Conservation (phyloP, 2,113 vertebrate species). For the Tychaedon coryphoeus region DNA sequence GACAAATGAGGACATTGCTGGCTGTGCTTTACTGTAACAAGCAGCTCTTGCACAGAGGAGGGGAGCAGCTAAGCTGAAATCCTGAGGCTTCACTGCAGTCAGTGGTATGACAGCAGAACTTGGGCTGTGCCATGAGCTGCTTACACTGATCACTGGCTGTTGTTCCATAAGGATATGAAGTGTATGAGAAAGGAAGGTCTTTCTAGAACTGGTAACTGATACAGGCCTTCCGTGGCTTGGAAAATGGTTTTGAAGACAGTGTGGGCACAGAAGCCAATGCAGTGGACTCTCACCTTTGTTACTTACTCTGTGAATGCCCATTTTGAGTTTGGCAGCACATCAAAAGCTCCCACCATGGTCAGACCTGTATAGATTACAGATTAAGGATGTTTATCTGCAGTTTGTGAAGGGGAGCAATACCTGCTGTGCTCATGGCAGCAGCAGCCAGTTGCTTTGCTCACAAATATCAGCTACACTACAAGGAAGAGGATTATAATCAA, state of each 20-base stretch:
- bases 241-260: background rate
- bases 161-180: background rate
- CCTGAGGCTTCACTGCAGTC: background rate
- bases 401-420: background rate
- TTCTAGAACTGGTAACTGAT: background rate
- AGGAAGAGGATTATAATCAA: background rate
- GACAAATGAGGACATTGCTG: fast-evolving
- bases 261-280: background rate
- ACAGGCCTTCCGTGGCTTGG: background rate
- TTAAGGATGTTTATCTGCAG: background rate
- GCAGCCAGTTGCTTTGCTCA: background rate
- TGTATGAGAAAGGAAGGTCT: background rate
- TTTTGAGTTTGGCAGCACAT: background rate
- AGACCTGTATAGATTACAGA: background rate
- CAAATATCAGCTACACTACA: background rate
- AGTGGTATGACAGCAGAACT: background rate
- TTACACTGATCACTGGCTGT: background rate
- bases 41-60: background rate
- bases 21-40: background rate
- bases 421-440: fast-evolving
- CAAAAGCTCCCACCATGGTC: background rate
- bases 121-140: background rate
- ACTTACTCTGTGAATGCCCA: background rate
- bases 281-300: fast-evolving
- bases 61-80: background rate